Base-by-base conservation (phyloP, 2,888 invertebrate genomes). In the Drosophila subsilvestris region DNA sequence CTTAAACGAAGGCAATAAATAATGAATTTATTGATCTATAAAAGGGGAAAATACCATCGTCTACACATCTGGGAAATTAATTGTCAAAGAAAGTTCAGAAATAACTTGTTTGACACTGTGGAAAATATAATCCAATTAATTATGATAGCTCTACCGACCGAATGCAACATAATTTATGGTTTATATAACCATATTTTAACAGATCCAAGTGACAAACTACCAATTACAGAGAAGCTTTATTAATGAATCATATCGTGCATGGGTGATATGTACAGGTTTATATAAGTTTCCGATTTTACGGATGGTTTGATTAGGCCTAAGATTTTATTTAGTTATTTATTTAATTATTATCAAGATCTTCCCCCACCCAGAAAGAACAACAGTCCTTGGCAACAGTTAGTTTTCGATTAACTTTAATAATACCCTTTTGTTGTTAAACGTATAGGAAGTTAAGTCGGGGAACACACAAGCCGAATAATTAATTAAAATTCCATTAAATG, bases 401-500 rank as follows among this genome's bases (percentile, higher is more conserved):
- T 22, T 32, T 32, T 12, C 32, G 22, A 56, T 32, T 49, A 22
- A 4, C 22, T 37, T 25, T 42, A 14, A 48, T 48, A 14, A 63
- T 45, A 32, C 37, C 32, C 20, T 53, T 53, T 47, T 65, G 51
- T 65, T 53, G 18, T 8, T 27, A 7, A n/a, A 27, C 18, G 27
- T 29, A 48, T 22, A 47, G 56, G 56, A 56, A 56, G 29, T n/a
- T 37, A 9, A 42, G 53, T 42, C 27, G 20, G 67, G 67, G 22
- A 53, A 18, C 74, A 47, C 51, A 17, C 29, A 42, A 57, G 78
- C 68, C 70, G 75, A 74, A 86, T 83, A 82, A 86, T 82, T 83
- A 85, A 88, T 83, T 83, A 83, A 79, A 82, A 62, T 88, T 82
- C 80, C 86, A 83, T 88, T 88, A 88, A 79, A 79, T 51, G 45